phyloP scores from a whole-genome alignment of 2,888 invertebrate species.

The Tinea pellionella region DNA sequence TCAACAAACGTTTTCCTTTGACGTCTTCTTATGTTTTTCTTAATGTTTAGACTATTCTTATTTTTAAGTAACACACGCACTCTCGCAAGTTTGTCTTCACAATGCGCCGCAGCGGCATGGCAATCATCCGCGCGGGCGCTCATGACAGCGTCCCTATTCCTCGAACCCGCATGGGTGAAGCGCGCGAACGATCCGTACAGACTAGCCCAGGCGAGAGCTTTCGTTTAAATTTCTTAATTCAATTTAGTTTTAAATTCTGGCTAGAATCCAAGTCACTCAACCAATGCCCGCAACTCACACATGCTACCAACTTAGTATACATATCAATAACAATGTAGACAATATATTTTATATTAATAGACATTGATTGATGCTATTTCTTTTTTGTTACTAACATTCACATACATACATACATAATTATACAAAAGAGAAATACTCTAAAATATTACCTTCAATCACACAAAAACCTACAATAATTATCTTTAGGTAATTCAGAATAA shows the following conservation, averaged over 20 bases:
- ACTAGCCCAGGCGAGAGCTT: conserved; percentile 3
- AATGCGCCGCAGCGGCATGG: conserved; percentile 35
- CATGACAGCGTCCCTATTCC: neutral
- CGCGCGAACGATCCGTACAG: neutral
- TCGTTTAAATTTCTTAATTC: neutral
- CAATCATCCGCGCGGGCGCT: conserved; percentile 25
- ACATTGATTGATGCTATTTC: no score
- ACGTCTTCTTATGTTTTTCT: conserved; percentile 15
- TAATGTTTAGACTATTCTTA: conserved; percentile 20
- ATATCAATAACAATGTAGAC: no score
- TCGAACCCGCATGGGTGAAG: neutral
- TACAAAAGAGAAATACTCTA: no score
- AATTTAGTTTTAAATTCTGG: neutral
- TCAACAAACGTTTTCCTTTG: neutral
- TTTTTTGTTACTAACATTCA: no score
- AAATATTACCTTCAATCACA: no score
- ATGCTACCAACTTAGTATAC: neutral
- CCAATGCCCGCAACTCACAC: neutral
- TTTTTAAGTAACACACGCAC: conserved; percentile 36
- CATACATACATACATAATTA: no score
- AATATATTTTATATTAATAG: no score
- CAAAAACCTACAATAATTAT: no score
- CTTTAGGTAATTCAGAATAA: no score
- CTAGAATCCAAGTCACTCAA: neutral
- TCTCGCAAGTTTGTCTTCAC: conserved; percentile 44